Percentiles rank a stretch among this genome's conserved stretches.
Evolutionary conservation across 1,140 invertebrate genomes (phyloP).

Genomic region (Heliothis virescens): DNA sequence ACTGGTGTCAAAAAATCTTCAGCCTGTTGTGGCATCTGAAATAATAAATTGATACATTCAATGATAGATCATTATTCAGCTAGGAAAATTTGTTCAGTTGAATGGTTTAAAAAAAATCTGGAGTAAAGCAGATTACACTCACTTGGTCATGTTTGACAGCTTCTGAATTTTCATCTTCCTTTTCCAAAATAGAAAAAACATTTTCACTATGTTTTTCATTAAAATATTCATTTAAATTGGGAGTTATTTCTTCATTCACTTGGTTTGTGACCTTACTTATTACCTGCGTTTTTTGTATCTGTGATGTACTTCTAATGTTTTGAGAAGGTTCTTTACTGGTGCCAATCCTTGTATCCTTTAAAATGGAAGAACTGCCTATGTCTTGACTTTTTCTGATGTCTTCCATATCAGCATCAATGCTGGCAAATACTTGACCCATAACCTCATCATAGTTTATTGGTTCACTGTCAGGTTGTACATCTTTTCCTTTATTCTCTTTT

Average conservation of each 20-base stretch:
- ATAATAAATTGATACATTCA: no score
- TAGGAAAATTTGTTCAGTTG: background rate
- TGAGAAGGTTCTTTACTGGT: slow-evolving; percentile 26
- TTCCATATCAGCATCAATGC: slow-evolving; percentile 75
- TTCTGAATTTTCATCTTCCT: slow-evolving; percentile 55
- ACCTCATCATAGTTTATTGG: slow-evolving; percentile 71
- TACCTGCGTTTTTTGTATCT: slow-evolving; percentile 30
- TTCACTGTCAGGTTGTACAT: slow-evolving; percentile 63
- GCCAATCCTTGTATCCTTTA: slow-evolving; percentile 46
- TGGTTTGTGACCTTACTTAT: background rate
- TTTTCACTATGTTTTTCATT: slow-evolving; percentile 74
- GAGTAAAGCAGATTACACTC: slow-evolving; percentile 34
- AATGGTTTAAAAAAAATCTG: background rate
- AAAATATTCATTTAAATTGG: slow-evolving; percentile 45
- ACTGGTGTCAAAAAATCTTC: slow-evolving; percentile 58
- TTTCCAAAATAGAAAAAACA: slow-evolving; percentile 72
- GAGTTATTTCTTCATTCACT: slow-evolving; percentile 25
- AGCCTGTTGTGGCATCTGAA: slow-evolving; percentile 48
- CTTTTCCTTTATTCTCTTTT: slow-evolving; percentile 35
- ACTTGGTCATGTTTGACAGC: slow-evolving; percentile 19
- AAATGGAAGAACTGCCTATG: slow-evolving; percentile 31
- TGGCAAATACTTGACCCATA: slow-evolving; percentile 77
- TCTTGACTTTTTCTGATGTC: slow-evolving; percentile 54
- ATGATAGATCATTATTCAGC: no score
- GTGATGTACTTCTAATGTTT: slow-evolving; percentile 32